Percentiles rank a stretch among this genome's conserved stretches.
These are phyloP conservation scores for Enteromius anoplus DNA, from an alignment of 2,797 vertebrate species.

Conservation along the genomic window DNA sequence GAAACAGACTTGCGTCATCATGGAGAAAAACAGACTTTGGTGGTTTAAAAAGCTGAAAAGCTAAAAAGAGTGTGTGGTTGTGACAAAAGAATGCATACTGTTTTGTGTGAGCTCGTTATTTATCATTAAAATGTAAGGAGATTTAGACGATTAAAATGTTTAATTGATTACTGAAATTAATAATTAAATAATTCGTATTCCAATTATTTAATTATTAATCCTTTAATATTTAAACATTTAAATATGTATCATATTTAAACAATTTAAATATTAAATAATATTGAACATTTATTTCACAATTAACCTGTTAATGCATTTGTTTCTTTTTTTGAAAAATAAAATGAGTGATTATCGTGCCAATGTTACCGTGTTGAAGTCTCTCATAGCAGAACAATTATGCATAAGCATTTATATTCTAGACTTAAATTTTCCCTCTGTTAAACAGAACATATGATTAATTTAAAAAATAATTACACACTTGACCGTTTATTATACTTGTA, in stretches of 20 bases:
- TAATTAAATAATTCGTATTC: not conserved
- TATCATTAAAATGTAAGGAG: not conserved
- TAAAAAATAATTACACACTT: not conserved
- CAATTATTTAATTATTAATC: not conserved
- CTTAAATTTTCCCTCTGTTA: not conserved
- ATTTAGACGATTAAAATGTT: not conserved
- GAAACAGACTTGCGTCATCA: not conserved
- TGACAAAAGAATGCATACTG: not conserved
- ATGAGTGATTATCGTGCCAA: not conserved
- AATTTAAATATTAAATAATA: not conserved
- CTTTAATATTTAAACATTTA: not conserved
- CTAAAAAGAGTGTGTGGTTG: not conserved
- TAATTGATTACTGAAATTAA: not conserved
- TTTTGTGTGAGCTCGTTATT: not conserved
- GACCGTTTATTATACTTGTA: not conserved
- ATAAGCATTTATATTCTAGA: not conserved
- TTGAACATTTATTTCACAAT: not conserved
- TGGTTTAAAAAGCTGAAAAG: not conserved
- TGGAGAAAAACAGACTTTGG: not conserved
- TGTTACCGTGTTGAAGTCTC: not conserved
- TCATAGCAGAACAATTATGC: not conserved
- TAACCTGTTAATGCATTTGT: not conserved
- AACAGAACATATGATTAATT: not conserved
- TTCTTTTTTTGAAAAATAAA: not conserved
- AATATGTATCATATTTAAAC: conserved; percentile 2